These are phyloP conservation scores for Lepidonotus clava DNA, from an alignment of 2,888 invertebrate species.

Conservation along the genomic window DNA sequence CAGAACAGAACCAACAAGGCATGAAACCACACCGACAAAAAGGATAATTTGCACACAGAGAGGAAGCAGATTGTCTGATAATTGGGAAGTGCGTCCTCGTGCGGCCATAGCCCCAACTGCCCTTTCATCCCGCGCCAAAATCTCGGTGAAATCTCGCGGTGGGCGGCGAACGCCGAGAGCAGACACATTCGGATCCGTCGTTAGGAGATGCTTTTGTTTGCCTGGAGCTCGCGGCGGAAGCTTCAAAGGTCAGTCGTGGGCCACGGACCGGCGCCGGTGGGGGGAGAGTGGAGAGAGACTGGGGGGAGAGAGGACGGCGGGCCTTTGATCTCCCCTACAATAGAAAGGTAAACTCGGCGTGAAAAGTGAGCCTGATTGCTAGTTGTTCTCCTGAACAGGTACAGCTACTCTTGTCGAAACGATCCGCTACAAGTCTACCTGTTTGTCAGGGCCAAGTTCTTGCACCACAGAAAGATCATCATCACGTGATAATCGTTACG, in stretches of 20 bases:
- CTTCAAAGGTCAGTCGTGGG: conserved; percentile 32
- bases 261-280: background rate
- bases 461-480: too few relatives aligned
- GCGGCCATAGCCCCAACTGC: background rate
- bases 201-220: background rate
- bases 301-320: background rate
- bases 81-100: background rate
- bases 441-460: too few relatives aligned
- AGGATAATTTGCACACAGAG: conserved; percentile 4
- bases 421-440: too few relatives aligned
- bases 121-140: conserved; percentile 12
- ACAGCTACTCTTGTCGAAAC: too few relatives aligned
- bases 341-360: conserved; percentile 14
- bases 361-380: conserved; percentile 32
- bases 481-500: too few relatives aligned
- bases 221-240: conserved; percentile 4
- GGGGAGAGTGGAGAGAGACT: too few relatives aligned
- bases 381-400: background rate
- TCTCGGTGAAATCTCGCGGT: conserved; percentile 28
- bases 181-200: conserved; percentile 2
- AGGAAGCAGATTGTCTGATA: conserved; percentile 37
- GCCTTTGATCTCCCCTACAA: conserved; percentile 27
- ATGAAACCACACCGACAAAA: background rate
- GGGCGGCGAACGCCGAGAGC: conserved; percentile 22
- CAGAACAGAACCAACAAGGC: background rate